Conservation (phyloP, 2,888 invertebrate species). For the Hypomecis atomaria region DNA sequence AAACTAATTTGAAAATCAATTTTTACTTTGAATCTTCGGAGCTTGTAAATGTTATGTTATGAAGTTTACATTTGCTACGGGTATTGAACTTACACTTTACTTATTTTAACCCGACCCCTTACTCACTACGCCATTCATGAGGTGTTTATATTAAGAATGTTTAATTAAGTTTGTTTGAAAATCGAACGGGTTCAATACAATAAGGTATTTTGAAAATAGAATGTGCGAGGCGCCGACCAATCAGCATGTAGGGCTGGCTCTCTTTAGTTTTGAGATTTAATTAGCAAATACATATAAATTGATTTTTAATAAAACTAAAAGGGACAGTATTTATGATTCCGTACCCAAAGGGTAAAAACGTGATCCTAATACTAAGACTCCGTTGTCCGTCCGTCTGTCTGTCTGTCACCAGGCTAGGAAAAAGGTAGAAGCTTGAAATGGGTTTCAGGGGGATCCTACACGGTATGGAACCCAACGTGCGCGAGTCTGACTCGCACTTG, state of each 20-base stretch:
- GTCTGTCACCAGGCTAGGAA: too few species aligned
- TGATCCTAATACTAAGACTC: too few species aligned
- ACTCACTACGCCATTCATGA: slow-evolving; percentile 9
- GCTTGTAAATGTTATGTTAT: too few species aligned
- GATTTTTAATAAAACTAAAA: background rate
- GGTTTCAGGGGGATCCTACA: too few species aligned
- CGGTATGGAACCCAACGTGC: too few species aligned
- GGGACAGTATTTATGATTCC: too few species aligned
- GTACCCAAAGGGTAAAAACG: too few species aligned
- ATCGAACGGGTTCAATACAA: slow-evolving; percentile 68
- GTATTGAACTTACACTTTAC: background rate
- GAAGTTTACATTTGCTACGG: background rate
- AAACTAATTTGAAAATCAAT: too few species aligned
- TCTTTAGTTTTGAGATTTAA: background rate
- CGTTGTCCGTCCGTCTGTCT: too few species aligned
- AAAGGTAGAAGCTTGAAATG: too few species aligned
- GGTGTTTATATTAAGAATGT: slow-evolving; percentile 24
- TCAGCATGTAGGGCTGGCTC: slow-evolving; percentile 63
- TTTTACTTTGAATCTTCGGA: too few species aligned
- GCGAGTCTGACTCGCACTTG: too few species aligned
- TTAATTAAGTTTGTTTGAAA: slow-evolving; percentile 42
- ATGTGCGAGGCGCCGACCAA: slow-evolving; percentile 69
- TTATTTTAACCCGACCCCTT: background rate
- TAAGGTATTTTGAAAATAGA: slow-evolving; percentile 74
- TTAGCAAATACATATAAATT: background rate